Evolutionary conservation across 2,797 vertebrate genomes (phyloP).

Genomic region (Halcyon smyrnensis): DNA sequence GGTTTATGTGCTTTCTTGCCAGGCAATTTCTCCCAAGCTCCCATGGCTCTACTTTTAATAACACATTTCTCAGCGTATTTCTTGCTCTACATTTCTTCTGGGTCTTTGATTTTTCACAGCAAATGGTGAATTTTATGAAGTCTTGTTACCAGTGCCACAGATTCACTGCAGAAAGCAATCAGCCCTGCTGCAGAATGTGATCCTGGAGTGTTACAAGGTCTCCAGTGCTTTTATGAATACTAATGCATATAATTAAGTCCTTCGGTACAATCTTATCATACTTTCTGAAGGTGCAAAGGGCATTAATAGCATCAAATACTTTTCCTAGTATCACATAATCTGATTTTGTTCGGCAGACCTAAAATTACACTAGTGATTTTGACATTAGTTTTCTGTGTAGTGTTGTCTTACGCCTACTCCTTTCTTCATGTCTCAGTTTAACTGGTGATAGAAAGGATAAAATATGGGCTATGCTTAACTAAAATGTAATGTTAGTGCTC

Average conservation of each 20-base stretch:
- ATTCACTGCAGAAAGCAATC: neutral
- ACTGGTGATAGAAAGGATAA: neutral
- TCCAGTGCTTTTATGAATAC: neutral
- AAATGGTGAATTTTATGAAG: slow-evolving; percentile 1
- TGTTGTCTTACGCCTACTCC: fast-evolving
- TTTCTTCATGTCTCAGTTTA: neutral
- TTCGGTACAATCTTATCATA: neutral
- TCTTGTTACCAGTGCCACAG: neutral
- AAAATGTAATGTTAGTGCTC: neutral
- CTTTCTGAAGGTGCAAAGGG: neutral
- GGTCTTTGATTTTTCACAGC: slow-evolving; percentile 7
- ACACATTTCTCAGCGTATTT: slow-evolving; percentile 1
- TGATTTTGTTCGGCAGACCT: neutral
- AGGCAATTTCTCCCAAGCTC: slow-evolving; percentile 4
- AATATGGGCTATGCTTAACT: neutral
- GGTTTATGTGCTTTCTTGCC: slow-evolving; percentile 28
- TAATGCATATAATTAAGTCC: neutral
- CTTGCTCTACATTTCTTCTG: slow-evolving; percentile 14
- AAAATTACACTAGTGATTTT: neutral
- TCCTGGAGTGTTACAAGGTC: neutral
- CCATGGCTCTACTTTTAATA: slow-evolving; percentile 30
- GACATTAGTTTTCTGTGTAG: neutral
- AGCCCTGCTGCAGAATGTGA: neutral
- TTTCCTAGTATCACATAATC: neutral
- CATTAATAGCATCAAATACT: neutral